Percentiles rank a stretch among this genome's conserved stretches.
These are phyloP conservation scores for Hyaena hyaena DNA, from an alignment of 2,113 vertebrate genomes.

Conservation along the genomic window DNA sequence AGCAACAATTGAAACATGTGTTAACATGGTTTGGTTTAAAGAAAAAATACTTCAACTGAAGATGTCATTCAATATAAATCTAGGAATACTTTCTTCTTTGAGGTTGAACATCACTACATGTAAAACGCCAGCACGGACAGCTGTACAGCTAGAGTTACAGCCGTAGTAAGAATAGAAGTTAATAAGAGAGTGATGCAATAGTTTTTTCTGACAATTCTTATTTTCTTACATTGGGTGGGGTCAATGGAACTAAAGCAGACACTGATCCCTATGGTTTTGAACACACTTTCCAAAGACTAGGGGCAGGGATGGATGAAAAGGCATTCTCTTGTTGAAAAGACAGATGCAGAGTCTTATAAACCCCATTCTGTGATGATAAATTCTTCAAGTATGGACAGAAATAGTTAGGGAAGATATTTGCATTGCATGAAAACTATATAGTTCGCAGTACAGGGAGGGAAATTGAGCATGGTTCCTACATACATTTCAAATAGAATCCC, in stretches of 20 bases:
- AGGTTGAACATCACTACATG: background rate
- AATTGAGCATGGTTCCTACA: background rate
- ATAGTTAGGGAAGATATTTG: background rate
- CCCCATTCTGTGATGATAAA: background rate
- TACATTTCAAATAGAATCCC: conserved; percentile 51
- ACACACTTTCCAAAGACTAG: background rate
- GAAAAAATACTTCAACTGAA: background rate
- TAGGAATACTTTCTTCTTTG: background rate
- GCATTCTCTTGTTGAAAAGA: background rate
- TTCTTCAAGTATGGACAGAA: conserved; percentile 29
- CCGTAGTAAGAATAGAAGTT: background rate
- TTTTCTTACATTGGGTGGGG: background rate
- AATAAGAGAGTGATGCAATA: background rate
- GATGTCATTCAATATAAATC: background rate
- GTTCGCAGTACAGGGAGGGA: background rate
- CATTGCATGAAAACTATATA: background rate
- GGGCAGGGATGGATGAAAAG: background rate
- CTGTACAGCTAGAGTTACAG: background rate
- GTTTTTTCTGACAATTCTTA: background rate
- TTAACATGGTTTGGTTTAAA: background rate
- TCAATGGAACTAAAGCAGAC: background rate
- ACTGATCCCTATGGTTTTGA: background rate
- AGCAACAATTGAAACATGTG: background rate
- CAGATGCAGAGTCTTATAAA: background rate
- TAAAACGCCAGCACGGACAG: background rate